phyloP scores from a whole-genome alignment of 2,113 vertebrate species.

The Semnornis frantzii region DNA sequence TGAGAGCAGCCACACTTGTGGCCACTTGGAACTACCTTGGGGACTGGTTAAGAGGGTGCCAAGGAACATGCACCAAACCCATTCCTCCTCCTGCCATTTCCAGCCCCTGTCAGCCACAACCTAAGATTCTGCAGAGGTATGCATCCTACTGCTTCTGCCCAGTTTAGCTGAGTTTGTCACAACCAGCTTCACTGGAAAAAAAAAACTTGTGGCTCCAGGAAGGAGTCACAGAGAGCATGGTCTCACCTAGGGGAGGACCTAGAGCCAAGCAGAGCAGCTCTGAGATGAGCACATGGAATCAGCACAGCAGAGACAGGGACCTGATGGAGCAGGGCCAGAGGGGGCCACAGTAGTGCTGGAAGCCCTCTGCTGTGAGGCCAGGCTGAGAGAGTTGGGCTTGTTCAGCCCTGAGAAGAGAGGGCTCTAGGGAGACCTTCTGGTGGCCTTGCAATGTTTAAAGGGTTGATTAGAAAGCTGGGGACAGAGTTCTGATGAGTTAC shows the following conservation, averaged over 20 bases:
- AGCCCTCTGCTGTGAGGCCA: not conserved
- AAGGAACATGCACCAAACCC: not conserved
- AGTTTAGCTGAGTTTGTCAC: fast-evolving
- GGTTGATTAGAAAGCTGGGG: not conserved
- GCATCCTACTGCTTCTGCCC: not conserved
- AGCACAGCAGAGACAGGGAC: not conserved
- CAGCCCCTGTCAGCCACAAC: not conserved
- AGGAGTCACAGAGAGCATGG: fast-evolving
- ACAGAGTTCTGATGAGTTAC: not conserved
- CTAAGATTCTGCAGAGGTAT: not conserved
- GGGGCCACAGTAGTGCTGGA: not conserved
- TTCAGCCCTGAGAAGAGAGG: not conserved
- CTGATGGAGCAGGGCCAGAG: not conserved
- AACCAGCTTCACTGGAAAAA: not conserved
- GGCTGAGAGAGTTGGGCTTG: not conserved
- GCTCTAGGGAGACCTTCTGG: not conserved
- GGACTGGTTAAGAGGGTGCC: not conserved
- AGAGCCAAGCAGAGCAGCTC: not conserved
- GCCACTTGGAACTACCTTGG: not conserved
- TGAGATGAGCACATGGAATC: not conserved
- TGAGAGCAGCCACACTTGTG: not conserved
- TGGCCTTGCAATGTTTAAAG: too few species aligned
- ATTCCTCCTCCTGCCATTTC: not conserved
- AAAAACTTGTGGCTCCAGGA: not conserved
- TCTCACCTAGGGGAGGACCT: not conserved